Evolutionary conservation across 1,140 invertebrate species (phyloP), one percentile per base, ranked within the genome.

Genomic region (Trichonephila inaurata): DNA sequence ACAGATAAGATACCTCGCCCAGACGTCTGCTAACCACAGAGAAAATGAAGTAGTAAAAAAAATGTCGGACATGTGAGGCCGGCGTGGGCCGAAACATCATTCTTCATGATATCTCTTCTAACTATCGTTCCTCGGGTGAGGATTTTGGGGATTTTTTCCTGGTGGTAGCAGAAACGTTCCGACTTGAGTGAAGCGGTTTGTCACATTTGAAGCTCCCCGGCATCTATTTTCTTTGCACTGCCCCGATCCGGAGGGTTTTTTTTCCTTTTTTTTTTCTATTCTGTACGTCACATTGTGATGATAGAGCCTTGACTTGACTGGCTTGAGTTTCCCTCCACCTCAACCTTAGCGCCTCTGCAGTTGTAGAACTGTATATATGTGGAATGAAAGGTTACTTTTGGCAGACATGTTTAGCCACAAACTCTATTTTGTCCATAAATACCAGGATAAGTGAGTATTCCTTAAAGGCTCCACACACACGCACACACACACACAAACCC

Each of bases 41-140:
- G 89, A 81, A 89, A 81, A 90, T 90, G 89, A 90, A 90, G 89
- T 61, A 81, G 81, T 60, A 61, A 89, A 89, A 89, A 72, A 89
- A 89, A 72, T 18, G 19, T 19, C 40, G 28, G 69, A 77, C 69
- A 77, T 77, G 69, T 40, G 69, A 77, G 10, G 66, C 64, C 44
- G 87, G 21, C 62, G 66, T 44, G 66, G 64, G 66, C 72, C 72
- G 72, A 33, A 33, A 24, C 87, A 69, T 87, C 85, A 87, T 87
- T 33, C 64, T 58, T 28, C 62, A 51, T 40, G 85, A 33, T 87
- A 64, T 87, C 85, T 62, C 61, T 87, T 40, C 51, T 64, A 83
- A 60, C 58, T 64, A 62, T 87, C 61, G 60, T n/a, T 87, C 61
- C 62, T 33, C 85, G 58, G 61, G n/a, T 62, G 6, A 2, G 85